phyloP scores from a whole-genome alignment of 1,140 invertebrate species.

The Drosophila bocqueti region DNA sequence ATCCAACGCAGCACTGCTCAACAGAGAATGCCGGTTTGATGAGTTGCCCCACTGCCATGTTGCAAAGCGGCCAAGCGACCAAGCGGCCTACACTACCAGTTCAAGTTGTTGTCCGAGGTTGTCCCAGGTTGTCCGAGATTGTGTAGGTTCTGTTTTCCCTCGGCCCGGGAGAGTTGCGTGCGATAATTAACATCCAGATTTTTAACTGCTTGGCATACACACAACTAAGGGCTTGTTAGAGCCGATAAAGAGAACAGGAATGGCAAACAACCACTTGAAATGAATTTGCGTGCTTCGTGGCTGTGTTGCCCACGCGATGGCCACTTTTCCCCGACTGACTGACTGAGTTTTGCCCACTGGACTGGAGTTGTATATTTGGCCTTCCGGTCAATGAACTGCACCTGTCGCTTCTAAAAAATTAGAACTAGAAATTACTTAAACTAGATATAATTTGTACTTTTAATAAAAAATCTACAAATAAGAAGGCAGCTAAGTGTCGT shows the following conservation, averaged over 20 bases:
- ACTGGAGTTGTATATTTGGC: constrained; percentile 44
- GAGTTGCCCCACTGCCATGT: constrained; percentile 19
- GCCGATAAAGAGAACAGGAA: constrained; percentile 63
- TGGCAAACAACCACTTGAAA: constrained; percentile 52
- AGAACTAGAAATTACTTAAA: neutral
- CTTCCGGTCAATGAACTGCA: constrained; percentile 58
- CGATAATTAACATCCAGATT: constrained; percentile 76
- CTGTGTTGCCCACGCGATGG: constrained; percentile 44
- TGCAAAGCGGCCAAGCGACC: constrained; percentile 7
- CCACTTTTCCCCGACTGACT: constrained; percentile 9
- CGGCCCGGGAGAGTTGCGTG: constrained; percentile 59
- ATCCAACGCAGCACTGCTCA: constrained; percentile 6
- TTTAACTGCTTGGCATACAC: constrained; percentile 76
- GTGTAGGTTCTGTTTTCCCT: constrained; percentile 22
- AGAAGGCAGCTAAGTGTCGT: neutral
- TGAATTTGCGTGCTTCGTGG: constrained; percentile 60
- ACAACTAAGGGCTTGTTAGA: constrained; percentile 71
- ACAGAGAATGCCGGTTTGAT: constrained; percentile 28
- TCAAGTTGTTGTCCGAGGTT: constrained; percentile 9
- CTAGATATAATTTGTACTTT: neutral
- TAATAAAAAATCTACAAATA: neutral
- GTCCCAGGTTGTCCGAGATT: constrained; percentile 4
- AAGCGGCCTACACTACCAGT: constrained; percentile 20
- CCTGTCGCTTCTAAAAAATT: constrained; percentile 7
- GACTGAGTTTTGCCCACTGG: constrained; percentile 12